Percentiles rank a stretch among this genome's conserved stretches.
These are phyloP conservation scores for Eretmocerus hayati DNA, from an alignment of 2,888 invertebrate species.

Conservation along the genomic window DNA sequence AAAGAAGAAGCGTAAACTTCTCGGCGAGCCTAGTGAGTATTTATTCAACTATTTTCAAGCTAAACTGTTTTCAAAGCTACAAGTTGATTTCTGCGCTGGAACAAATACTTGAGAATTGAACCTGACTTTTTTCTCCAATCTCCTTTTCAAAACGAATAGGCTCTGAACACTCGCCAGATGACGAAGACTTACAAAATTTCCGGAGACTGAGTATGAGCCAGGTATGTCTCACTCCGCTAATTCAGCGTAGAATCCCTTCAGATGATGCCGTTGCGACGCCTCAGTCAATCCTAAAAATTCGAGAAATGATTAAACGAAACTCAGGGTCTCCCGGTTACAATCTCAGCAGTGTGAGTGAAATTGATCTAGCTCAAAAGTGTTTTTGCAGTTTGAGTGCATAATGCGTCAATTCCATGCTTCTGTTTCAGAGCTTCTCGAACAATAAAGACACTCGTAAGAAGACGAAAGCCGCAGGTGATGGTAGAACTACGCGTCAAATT, in stretches of 20 bases:
- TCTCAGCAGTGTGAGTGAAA: constrained; percentile 4
- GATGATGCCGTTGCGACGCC: constrained; percentile 31
- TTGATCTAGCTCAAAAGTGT: no score
- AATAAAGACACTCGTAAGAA: no score
- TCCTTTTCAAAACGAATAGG: background rate
- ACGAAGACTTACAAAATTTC: constrained; percentile 5
- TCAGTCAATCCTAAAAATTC: constrained; percentile 42
- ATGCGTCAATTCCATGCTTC: no score
- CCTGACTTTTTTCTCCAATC: no score
- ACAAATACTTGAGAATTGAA: no score
- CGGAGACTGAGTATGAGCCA: constrained; percentile 22
- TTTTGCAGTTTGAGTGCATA: no score
- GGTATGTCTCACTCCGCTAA: constrained; percentile 33
- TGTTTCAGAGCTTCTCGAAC: background rate
- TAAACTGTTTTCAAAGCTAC: no score
- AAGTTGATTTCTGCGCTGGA: no score
- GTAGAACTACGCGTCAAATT: constrained; percentile 36
- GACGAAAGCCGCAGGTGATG: constrained; percentile 4
- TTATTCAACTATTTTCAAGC: no score
- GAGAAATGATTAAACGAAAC: constrained; percentile 33
- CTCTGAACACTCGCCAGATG: constrained; percentile 16
- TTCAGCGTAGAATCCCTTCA: constrained; percentile 31
- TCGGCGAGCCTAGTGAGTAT: constrained; percentile 11
- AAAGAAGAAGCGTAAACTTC: constrained; percentile 23
- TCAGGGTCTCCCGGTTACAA: constrained; percentile 29